These are phyloP conservation scores for Drepanosiphum platanoidis DNA, from an alignment of 2,888 invertebrate species.

Conservation along the genomic window DNA sequence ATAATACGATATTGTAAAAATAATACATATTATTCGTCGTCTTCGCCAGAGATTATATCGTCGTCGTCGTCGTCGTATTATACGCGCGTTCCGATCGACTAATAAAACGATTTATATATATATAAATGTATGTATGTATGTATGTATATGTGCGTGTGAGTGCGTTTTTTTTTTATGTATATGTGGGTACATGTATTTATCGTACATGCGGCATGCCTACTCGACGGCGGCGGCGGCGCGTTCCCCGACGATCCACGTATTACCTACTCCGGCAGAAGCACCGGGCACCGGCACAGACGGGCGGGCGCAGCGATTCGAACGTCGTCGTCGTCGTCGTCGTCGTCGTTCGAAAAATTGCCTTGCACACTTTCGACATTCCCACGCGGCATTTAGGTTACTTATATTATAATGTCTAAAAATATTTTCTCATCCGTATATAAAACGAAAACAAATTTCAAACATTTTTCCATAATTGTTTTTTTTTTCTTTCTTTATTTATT, in stretches of 20 bases:
- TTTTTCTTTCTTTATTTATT: not conserved
- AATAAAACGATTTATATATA: not conserved
- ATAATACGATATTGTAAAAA: not conserved
- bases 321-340: too few species aligned
- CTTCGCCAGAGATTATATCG: not conserved
- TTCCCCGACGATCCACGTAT: not conserved
- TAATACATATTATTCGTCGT: conserved; percentile 1
- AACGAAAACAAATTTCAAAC: conserved; percentile 39
- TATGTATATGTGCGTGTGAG: not conserved
- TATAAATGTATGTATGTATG: not conserved
- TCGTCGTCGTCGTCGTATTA: too few species aligned
- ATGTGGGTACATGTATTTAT: not conserved
- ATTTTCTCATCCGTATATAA: conserved; percentile 32
- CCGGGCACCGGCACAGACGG: not conserved
- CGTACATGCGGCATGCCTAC: not conserved
- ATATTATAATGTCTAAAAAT: conserved; percentile 34
- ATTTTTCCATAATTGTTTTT: conserved; percentile 41
- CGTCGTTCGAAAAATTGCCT: conserved; percentile 31
- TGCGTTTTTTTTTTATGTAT: not conserved
- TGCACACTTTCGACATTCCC: conserved; percentile 43
- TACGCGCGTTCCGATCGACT: not conserved
- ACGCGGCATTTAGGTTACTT: conserved; percentile 45
- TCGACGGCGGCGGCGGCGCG: conserved; percentile 1
- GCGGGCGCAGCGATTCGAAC: conserved; percentile 21
- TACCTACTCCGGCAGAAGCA: not conserved